Evolutionary conservation across 1,140 invertebrate species (phyloP).

Genomic region (Trichogramma pretiosum): DNA sequence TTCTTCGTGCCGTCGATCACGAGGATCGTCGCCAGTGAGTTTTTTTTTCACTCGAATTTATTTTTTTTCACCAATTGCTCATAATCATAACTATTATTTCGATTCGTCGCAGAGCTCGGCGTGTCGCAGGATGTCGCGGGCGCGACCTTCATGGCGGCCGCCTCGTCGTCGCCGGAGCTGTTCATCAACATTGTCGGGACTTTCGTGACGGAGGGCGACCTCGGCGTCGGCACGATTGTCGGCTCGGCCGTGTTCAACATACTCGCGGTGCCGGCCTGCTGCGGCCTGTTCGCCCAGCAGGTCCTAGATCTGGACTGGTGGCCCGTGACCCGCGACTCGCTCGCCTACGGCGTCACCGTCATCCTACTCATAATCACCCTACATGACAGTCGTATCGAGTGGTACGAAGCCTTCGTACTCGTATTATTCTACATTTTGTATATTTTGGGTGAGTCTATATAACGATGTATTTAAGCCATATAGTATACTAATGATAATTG

Average conservation of each 20-base stretch:
- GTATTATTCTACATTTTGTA: slow-evolving; percentile 49
- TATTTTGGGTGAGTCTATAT: slow-evolving; percentile 45
- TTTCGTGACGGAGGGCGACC: slow-evolving; percentile 52
- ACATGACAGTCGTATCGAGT: slow-evolving; percentile 52
- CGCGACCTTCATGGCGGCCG: slow-evolving; percentile 58
- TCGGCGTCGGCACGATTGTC: slow-evolving; percentile 58
- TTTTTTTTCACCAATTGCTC: too few species aligned
- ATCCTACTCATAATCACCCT: slow-evolving; percentile 52
- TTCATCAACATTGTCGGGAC: slow-evolving; percentile 50
- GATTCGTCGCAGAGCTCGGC: slow-evolving; percentile 38
- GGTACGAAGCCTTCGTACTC: slow-evolving; percentile 54
- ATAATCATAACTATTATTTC: too few species aligned
- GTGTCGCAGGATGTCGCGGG: slow-evolving; percentile 55
- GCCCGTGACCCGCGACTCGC: slow-evolving; percentile 57
- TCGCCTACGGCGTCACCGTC: slow-evolving; percentile 58
- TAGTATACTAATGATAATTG: too few species aligned
- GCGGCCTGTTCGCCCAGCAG: slow-evolving; percentile 52
- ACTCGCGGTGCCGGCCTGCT: slow-evolving; percentile 58
- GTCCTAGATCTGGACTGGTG: slow-evolving; percentile 55
- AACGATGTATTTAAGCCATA: too few species aligned
- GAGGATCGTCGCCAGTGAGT: slow-evolving; percentile 50
- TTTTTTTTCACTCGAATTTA: neutral
- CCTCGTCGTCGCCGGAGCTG: slow-evolving; percentile 55
- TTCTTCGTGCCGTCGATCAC: slow-evolving; percentile 55
- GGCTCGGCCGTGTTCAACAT: slow-evolving; percentile 65